Conservation (phyloP, 1,140 invertebrate species). For the Formica selysi region DNA sequence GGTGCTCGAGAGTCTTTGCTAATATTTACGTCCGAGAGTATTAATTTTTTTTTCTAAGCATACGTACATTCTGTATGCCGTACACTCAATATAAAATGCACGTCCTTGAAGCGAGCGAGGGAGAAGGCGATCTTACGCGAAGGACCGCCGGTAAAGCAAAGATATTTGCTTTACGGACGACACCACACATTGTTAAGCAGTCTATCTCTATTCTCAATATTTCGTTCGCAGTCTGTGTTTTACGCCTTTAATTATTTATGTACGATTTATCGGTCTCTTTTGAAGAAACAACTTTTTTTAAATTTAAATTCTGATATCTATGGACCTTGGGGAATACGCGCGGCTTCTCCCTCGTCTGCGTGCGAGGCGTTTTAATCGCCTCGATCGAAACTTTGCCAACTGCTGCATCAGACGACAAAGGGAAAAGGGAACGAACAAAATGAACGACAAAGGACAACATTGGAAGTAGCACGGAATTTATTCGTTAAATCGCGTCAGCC, state of each 20-base stretch:
- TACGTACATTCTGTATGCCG: neutral
- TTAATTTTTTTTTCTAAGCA: constrained; percentile 12
- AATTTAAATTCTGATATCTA: too few relatives aligned
- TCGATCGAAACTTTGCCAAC: constrained; percentile 39
- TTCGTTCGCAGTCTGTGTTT: neutral
- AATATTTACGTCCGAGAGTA: constrained; percentile 50
- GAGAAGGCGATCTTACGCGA: too few relatives aligned
- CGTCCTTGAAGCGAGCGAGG: neutral
- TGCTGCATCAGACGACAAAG: constrained; percentile 52
- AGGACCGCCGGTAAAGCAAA: neutral
- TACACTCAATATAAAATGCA: constrained; percentile 4
- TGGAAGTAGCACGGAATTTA: constrained; percentile 53
- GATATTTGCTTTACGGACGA: neutral
- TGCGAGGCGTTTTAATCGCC: constrained; percentile 1
- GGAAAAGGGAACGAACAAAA: constrained; percentile 43
- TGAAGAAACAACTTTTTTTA: too few relatives aligned
- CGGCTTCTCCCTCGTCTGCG: neutral
- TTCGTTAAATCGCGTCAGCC: neutral
- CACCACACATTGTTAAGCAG: neutral
- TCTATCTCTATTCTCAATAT: neutral
- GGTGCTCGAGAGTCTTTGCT: neutral
- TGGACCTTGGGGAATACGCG: neutral
- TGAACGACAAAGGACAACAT: constrained; percentile 45
- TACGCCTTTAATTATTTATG: constrained; percentile 24
- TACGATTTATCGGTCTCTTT: neutral